Evolutionary conservation across 2,113 vertebrate genomes (phyloP).

Genomic region (Canis aureus): DNA sequence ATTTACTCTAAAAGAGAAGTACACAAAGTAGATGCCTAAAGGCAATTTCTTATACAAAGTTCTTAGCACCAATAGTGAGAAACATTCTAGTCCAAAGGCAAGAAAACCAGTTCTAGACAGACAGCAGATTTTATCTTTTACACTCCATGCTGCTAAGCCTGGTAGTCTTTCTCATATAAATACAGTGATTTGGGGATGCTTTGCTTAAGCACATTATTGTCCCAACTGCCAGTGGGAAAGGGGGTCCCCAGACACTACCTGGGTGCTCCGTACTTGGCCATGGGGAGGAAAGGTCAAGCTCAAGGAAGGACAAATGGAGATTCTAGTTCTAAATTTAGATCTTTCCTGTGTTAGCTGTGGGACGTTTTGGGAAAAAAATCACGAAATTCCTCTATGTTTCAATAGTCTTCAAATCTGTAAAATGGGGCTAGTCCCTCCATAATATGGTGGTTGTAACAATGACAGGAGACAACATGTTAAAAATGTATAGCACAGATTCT

Average conservation of each 20-base stretch:
- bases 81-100: not conserved
- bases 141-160: not conserved
- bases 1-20: not conserved
- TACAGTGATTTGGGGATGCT: constrained; percentile 14
- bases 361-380: not conserved
- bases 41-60: not conserved
- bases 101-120: not conserved
- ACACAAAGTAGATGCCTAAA: not conserved
- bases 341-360: not conserved
- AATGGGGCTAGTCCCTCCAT: rapidly evolving
- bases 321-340: not conserved
- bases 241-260: not conserved
- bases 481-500: not conserved
- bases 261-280: constrained; percentile 49
- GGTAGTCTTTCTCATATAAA: not conserved
- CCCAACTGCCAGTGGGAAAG: not conserved
- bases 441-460: not conserved
- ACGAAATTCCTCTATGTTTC: not conserved
- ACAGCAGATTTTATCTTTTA: not conserved
- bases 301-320: not conserved
- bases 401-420: not conserved
- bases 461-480: rapidly evolving
- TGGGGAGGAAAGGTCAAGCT: not conserved
- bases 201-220: too few relatives aligned
- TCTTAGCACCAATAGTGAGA: not conserved